Evolutionary conservation across 2,797 vertebrate genomes (phyloP), one percentile per base, ranked within the genome.

Genomic region (Tangara arthus): DNA sequence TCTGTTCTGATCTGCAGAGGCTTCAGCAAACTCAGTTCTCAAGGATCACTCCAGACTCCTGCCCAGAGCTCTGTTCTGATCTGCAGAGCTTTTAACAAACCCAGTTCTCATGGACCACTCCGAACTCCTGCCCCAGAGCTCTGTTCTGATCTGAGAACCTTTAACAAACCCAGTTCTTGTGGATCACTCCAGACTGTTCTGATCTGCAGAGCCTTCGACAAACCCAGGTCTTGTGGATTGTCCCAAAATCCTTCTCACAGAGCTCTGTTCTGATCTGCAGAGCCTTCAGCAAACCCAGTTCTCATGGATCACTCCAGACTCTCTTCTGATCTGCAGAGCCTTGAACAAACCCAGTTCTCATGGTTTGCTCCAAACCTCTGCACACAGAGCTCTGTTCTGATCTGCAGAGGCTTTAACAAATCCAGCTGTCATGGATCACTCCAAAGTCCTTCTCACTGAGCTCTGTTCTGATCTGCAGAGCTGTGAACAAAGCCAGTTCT

Each of bases 91-190:
- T 15, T 11, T 0, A 13, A 10, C 23, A 82, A 42, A 4, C 1
- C 26, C 70, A 6, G 1, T 1, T 53, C 41, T 16, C 21, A 0
- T 0, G 13, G 63, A 9, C 30, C 28, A 27, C 27, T 10, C 18
- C 50, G 30, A 5, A 52, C 14, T 49, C 21, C 5, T 41, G 15
- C 39, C 44, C 23, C 46, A 14, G 22, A 23, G 20, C 15, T 26
- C 47, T 8, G 32, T 11, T 15, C 32, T 34, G 53, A 6, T 0
- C 84, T 11, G 6, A 56, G 47, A 71, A 53, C 18, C 27, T 13
- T 11, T 0, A 19, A 10, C 23, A 82, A 44, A 5, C 1, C 42
- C 70, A 6, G 1, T 1, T 57, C 41, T 26, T 24, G 0, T 0
- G 10, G 42, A 11, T n/a, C 5, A 35, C 35, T 35, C 35, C 35